Conservation (phyloP, 1,140 invertebrate genomes). For the Megalonaias nervosa region DNA sequence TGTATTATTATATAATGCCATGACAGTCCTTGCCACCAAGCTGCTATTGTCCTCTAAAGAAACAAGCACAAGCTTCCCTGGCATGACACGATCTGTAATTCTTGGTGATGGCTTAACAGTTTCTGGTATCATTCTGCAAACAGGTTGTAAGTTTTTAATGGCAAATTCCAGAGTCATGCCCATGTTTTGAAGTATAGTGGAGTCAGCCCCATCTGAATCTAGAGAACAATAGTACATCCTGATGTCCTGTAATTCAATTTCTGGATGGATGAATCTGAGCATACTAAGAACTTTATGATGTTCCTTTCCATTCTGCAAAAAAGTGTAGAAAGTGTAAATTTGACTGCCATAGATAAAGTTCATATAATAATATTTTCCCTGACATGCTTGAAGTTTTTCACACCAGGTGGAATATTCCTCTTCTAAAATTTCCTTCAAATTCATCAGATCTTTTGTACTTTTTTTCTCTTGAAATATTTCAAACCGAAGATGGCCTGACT, state of each 20-base stretch:
- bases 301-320: constrained; percentile 8
- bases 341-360: constrained; percentile 33
- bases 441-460: background rate
- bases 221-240: too few relatives aligned
- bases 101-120: background rate
- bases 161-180: too few relatives aligned
- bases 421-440: constrained; percentile 4
- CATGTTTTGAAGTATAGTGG: too few relatives aligned
- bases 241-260: background rate
- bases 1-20: constrained; percentile 46
- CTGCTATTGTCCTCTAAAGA: constrained; percentile 31
- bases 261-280: constrained; percentile 23
- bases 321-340: constrained; percentile 13
- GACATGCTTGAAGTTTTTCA: background rate
- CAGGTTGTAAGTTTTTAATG: background rate
- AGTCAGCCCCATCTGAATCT: too few relatives aligned
- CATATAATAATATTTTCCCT: constrained; percentile 26
- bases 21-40: constrained; percentile 25
- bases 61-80: constrained; percentile 32
- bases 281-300: constrained; percentile 5
- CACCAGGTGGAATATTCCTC: constrained; percentile 9
- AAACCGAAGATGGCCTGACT: constrained; percentile 29
- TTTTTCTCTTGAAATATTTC: constrained; percentile 16
- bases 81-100: constrained; percentile 23
- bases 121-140: background rate